Evolutionary conservation across 2,113 vertebrate genomes (phyloP).

Genomic region (Elachura formosa): DNA sequence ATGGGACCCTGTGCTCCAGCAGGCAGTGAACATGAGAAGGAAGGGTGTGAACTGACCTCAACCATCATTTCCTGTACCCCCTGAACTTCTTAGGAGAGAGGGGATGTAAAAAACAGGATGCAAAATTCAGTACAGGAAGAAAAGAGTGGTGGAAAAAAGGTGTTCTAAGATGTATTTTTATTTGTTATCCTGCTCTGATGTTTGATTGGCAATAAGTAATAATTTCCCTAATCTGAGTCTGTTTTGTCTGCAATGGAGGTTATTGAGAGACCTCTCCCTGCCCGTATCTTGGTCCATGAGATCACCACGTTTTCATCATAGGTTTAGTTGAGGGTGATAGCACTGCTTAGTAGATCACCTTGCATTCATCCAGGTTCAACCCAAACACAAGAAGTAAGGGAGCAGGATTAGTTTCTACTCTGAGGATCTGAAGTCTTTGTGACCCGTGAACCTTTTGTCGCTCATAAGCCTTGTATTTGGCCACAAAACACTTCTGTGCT

Average conservation of each 20-base stretch:
- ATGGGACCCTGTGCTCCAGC: not conserved
- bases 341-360: not conserved
- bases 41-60: not conserved
- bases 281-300: rapidly evolving
- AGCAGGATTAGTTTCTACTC: not conserved
- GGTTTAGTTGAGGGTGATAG: rapidly evolving
- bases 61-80: rapidly evolving
- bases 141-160: not conserved
- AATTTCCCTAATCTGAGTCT: not conserved
- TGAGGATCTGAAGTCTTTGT: not conserved
- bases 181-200: not conserved
- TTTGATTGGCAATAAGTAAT: not conserved
- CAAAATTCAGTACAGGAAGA: not conserved
- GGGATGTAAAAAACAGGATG: not conserved
- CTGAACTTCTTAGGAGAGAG: rapidly evolving
- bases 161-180: not conserved
- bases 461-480: not conserved
- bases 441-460: too few species aligned
- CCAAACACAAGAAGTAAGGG: not conserved
- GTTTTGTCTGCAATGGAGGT: not conserved
- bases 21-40: not conserved
- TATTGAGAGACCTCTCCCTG: not conserved
- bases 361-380: not conserved
- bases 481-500: not conserved
- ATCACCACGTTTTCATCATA: not conserved